These are phyloP conservation scores for Thymelicus lineola DNA, from an alignment of 2,888 invertebrate genomes.

Conservation along the genomic window DNA sequence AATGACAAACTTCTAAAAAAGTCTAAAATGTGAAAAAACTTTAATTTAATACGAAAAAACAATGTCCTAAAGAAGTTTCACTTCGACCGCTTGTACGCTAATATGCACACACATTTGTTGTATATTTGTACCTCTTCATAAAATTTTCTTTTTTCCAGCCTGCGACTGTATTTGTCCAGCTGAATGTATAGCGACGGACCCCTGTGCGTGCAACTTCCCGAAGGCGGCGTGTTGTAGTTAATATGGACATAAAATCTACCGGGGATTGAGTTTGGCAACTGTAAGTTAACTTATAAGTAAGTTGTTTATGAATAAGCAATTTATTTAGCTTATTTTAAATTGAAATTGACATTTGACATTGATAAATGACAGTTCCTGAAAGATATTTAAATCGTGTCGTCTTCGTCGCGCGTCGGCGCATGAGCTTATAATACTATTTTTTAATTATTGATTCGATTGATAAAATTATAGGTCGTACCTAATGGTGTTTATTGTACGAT, in stretches of 20 bases:
- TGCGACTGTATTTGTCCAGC: slow-evolving; percentile 73
- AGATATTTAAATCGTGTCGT: neutral
- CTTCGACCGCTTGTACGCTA: too few relatives aligned
- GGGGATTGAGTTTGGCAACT: neutral
- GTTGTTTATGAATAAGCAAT: neutral
- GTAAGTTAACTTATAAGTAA: neutral
- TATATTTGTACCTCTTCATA: neutral
- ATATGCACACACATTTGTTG: too few relatives aligned
- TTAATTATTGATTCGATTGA: too few relatives aligned
- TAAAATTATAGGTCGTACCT: neutral
- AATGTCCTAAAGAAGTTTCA: too few relatives aligned
- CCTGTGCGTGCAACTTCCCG: slow-evolving; percentile 75
- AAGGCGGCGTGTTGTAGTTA: slow-evolving; percentile 66
- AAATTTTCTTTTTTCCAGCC: slow-evolving; percentile 57
- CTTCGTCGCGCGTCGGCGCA: too few relatives aligned
- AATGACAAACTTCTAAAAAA: too few relatives aligned
- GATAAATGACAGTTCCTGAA: neutral
- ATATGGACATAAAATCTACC: neutral
- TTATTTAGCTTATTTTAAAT: neutral
- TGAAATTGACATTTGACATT: neutral
- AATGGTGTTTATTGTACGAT: too few relatives aligned
- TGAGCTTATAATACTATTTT: too few relatives aligned
- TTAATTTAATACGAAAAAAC: too few relatives aligned
- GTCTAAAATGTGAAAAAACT: too few relatives aligned
- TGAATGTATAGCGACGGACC: slow-evolving; percentile 73